A percentile compares a stretch with the other conserved stretches of the same genome.
These are phyloP conservation scores for Geotrypetes seraphini DNA, from an alignment of 2,797 vertebrate species.

Conservation along the genomic window DNA sequence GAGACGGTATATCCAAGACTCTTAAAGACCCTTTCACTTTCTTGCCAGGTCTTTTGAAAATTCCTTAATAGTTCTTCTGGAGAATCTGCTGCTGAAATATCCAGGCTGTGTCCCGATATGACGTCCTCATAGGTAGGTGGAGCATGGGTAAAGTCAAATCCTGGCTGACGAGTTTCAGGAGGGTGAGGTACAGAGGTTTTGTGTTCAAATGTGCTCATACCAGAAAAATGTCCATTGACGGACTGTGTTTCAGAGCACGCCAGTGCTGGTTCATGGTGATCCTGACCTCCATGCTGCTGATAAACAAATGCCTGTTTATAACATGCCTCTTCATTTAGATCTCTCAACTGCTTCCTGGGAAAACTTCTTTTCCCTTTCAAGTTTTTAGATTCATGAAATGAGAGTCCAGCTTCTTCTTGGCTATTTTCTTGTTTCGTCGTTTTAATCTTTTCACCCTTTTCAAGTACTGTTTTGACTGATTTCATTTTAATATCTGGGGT, in stretches of 20 bases:
- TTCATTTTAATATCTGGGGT: conserved; percentile 57
- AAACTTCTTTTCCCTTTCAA: conserved; percentile 41
- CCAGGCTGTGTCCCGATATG: conserved; percentile 62
- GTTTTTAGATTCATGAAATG: conserved; percentile 27
- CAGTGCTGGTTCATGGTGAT: conserved; percentile 36
- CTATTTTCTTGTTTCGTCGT: conserved; percentile 46
- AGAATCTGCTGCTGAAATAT: conserved; percentile 51
- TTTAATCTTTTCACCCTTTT: conserved; percentile 55
- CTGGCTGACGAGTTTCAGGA: conserved; percentile 44
- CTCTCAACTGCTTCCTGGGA: conserved; percentile 37
- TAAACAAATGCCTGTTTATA: conserved; percentile 17
- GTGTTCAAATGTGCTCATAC: conserved; percentile 57
- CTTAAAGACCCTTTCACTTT: conserved; percentile 73
- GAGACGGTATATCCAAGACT: conserved; percentile 64
- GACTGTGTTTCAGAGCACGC: conserved; percentile 54
- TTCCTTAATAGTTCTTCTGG: conserved; percentile 65
- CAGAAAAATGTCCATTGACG: conserved; percentile 52
- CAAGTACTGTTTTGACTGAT: conserved; percentile 64
- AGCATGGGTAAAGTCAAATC: conserved; percentile 42
- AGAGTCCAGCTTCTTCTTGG: conserved; percentile 47
- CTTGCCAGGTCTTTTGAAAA: conserved; percentile 77
- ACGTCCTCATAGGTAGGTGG: conserved; percentile 82
- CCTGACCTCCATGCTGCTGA: conserved; percentile 28
- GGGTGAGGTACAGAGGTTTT: conserved; percentile 45
- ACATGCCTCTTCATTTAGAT: conserved; percentile 31